Evolutionary conservation across 1,140 invertebrate species (phyloP), one percentile per base, ranked within the genome.

Genomic region (Choristoneura fumiferana): DNA sequence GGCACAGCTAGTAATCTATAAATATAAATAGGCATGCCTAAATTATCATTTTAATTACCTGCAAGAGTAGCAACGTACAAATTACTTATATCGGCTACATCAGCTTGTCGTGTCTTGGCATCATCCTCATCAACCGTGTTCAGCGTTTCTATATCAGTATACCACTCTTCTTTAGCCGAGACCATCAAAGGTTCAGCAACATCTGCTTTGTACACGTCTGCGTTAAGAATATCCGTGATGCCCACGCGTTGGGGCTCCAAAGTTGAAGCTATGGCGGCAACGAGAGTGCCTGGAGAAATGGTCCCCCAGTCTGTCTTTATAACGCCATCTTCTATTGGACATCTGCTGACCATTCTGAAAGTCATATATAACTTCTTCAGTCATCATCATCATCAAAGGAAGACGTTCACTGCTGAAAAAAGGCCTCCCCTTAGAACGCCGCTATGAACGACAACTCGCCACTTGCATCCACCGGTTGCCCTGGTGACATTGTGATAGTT

Each of bases 261-360:
- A 9, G 91, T 88, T 0, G 93, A 86, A 1, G 92, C 91, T 33
- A 93, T 81, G 0, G 89, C 92, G 4, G 90, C 79, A 22, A 94
- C 81, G 6, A 94, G 60, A n/a, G 86, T 86, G 3, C 92, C 92
- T 8, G 89, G 80, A 10, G 92, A 81, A 62, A 93, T 77, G 0
- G 91, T 87, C 0, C 92, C 92, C 85, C 91, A 92, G 1, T 83
- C 71, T 1, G 92, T 92, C 65, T 91, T 77, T 6, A 93, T 78
- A 0, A 93, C 91, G 4, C 93, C 92, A 13, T 90, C 85, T 83
- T 93, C 92, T 55, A 91, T 89, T 2, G 92, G 91, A 73, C 92
- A 93, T 55, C 85, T 75, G 67, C 91, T 91, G 52, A 67, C 61
- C 13, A 76, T 58, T 65, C 84, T 84, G 63, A 43, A 76, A 76